Percentiles rank a stretch among this genome's conserved stretches.
Evolutionary conservation across 2,888 invertebrate species (phyloP).

Genomic region (Mactromeris polynyma): DNA sequence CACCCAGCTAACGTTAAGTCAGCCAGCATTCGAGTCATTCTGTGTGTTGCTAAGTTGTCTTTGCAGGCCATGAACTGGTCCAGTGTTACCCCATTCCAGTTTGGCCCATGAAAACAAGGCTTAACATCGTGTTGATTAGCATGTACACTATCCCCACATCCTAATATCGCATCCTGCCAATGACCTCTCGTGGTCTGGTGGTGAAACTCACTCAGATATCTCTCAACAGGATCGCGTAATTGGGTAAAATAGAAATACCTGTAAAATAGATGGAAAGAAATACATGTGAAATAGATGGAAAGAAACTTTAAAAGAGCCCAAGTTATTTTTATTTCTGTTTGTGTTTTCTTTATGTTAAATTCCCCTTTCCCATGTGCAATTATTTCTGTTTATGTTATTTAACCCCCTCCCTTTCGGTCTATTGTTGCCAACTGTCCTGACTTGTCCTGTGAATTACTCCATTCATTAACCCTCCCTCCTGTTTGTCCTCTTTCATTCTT

Average conservation of each 20-base stretch:
- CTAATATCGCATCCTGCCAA: slow-evolving; percentile 26
- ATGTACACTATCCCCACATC: neutral
- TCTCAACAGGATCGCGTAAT: slow-evolving; percentile 13
- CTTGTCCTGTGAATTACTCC: too few species aligned
- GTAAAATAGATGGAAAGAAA: neutral
- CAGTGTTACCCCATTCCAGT: slow-evolving; percentile 17
- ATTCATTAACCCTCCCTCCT: too few species aligned
- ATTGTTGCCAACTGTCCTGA: too few species aligned
- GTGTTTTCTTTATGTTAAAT: too few species aligned
- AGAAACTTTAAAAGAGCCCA: too few species aligned
- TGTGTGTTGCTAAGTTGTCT: slow-evolving; percentile 24
- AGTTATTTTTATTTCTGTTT: neutral
- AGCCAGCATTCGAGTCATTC: slow-evolving; percentile 34
- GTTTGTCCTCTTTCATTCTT: too few species aligned
- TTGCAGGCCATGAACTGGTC: slow-evolving; percentile 27
- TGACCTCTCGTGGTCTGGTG: neutral
- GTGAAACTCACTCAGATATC: slow-evolving; percentile 27
- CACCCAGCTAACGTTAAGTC: neutral
- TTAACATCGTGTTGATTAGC: neutral
- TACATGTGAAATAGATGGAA: too few species aligned
- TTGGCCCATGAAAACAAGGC: slow-evolving; percentile 16
- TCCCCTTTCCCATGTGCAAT: too few species aligned
- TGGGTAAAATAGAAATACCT: slow-evolving; percentile 38
- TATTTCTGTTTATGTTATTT: too few species aligned
- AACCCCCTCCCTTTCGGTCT: too few species aligned